These are phyloP conservation scores for Callorhinus ursinus DNA, from an alignment of 2,113 vertebrate species.

Conservation along the genomic window DNA sequence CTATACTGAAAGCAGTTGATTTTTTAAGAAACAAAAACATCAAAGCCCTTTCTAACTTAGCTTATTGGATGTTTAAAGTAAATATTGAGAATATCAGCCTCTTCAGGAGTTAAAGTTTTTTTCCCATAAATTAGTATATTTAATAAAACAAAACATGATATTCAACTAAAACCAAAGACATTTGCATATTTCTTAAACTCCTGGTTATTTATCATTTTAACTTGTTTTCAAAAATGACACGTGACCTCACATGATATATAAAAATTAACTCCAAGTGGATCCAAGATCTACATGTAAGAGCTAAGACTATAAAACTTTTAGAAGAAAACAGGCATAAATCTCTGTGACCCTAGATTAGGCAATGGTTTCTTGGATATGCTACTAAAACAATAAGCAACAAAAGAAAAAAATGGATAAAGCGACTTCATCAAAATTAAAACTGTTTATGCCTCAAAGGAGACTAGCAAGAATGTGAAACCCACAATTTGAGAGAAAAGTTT, in stretches of 20 bases:
- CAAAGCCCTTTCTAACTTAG: conserved; percentile 37
- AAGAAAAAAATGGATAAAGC: neutral
- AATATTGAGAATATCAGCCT: neutral
- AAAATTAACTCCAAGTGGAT: conserved; percentile 55
- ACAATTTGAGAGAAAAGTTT: neutral
- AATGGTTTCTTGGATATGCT: conserved; percentile 43
- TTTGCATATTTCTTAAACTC: conserved; percentile 24
- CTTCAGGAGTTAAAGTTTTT: conserved; percentile 4
- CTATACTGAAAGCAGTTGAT: conserved; percentile 1
- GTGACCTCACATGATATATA: conserved; percentile 33
- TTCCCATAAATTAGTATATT: conserved; percentile 29
- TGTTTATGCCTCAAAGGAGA: conserved; percentile 25
- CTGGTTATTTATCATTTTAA: conserved; percentile 49
- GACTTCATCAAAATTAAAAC: conserved; percentile 47
- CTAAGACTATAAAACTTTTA: conserved; percentile 58
- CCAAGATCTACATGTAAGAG: conserved; percentile 51
- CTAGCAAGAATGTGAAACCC: neutral
- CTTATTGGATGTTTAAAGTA: conserved; percentile 26
- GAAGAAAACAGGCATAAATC: conserved; percentile 68
- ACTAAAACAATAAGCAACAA: conserved; percentile 54
- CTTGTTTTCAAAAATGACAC: conserved; percentile 59
- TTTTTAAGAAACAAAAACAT: conserved; percentile 24
- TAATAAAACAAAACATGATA: conserved; percentile 31
- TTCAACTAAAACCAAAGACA: conserved; percentile 46
- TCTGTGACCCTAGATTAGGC: neutral